Conservation (phyloP, 2,888 invertebrate species). For the Ectemnius continuus region DNA sequence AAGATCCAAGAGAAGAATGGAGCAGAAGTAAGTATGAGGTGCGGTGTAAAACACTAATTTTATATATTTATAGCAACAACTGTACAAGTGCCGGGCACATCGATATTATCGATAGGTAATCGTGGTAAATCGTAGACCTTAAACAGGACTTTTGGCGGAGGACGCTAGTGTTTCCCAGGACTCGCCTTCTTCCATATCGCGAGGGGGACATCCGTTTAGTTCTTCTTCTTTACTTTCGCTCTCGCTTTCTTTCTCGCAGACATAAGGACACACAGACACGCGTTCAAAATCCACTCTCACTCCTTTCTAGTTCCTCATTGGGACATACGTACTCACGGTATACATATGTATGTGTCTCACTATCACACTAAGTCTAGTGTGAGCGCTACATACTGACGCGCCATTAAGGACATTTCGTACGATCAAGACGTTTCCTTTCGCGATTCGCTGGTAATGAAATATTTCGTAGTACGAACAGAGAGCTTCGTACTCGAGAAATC, state of each 20-base stretch:
- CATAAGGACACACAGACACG: background rate
- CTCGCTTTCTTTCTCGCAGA: no score
- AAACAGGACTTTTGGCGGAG: slow-evolving; percentile 40
- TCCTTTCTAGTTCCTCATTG: background rate
- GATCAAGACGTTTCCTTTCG: no score
- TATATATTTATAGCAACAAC: slow-evolving; percentile 78
- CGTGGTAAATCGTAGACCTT: slow-evolving; percentile 28
- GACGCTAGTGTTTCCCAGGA: slow-evolving; percentile 24
- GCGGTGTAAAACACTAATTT: slow-evolving; percentile 77
- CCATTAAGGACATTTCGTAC: background rate
- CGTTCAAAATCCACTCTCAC: background rate
- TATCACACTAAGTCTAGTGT: slow-evolving; percentile 7
- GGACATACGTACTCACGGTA: slow-evolving; percentile 2
- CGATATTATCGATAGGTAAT: slow-evolving; percentile 55
- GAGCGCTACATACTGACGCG: background rate
- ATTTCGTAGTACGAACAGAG: no score
- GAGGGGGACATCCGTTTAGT: no score
- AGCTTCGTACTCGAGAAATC: no score
- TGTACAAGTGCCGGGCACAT: slow-evolving; percentile 76
- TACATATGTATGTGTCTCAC: slow-evolving; percentile 2
- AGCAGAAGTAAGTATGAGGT: slow-evolving; percentile 56
- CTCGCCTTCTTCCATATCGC: no score
- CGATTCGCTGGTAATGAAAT: no score
- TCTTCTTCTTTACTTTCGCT: no score
- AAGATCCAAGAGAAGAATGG: slow-evolving; percentile 34